Conservation (phyloP, 1,140 invertebrate species). For the Glossosoma conforme region DNA sequence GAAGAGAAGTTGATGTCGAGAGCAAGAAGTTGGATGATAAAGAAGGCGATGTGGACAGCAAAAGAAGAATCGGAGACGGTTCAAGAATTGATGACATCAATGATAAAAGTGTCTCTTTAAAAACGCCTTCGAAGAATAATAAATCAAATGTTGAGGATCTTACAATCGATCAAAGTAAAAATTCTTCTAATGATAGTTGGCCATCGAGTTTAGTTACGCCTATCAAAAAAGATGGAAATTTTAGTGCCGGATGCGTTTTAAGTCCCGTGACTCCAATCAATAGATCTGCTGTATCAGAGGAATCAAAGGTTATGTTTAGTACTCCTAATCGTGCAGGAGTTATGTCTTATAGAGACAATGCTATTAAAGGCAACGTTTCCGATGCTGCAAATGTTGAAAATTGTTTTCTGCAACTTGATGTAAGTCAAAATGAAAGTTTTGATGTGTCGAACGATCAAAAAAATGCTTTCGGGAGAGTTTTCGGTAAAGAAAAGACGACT, state of each 20-base stretch:
- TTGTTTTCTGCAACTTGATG: too few species aligned
- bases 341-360: too few species aligned
- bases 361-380: neutral
- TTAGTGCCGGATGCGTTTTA: constrained; percentile 10
- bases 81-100: neutral
- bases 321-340: too few species aligned
- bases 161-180: neutral
- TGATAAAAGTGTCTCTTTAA: neutral
- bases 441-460: neutral
- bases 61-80: constrained; percentile 2
- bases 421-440: neutral
- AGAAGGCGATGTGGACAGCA: neutral
- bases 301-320: constrained; percentile 7
- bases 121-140: neutral
- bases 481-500: neutral
- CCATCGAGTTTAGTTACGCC: neutral
- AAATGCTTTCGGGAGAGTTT: neutral
- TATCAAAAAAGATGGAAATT: neutral
- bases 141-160: neutral
- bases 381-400: neutral
- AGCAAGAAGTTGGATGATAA: neutral
- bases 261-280: constrained; percentile 20
- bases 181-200: neutral
- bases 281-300: neutral
- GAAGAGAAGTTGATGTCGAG: too few species aligned